These are phyloP conservation scores for Phrynosoma blainvillii DNA, from an alignment of 2,113 vertebrate genomes.

Conservation along the genomic window DNA sequence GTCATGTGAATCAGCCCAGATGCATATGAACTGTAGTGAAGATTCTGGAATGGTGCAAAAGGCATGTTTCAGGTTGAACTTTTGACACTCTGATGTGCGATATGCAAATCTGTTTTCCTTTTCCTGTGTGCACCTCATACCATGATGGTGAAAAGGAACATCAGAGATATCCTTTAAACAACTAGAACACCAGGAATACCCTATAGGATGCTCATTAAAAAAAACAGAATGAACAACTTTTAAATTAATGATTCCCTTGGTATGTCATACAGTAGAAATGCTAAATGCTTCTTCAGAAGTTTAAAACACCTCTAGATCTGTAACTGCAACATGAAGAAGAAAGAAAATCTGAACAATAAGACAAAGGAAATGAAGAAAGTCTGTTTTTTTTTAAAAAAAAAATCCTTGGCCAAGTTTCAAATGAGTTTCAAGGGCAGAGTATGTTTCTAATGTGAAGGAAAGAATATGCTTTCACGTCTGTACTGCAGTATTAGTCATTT, in stretches of 20 bases:
- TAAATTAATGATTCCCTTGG: background rate
- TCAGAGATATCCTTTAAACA: background rate
- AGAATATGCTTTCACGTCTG: constrained; percentile 27
- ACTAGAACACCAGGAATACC: background rate
- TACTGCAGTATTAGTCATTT: constrained; percentile 18
- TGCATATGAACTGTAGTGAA: background rate
- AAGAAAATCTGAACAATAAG: background rate
- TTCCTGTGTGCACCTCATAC: background rate
- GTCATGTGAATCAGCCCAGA: background rate
- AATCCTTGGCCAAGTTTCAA: background rate
- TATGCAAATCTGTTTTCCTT: background rate
- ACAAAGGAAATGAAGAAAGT: background rate
- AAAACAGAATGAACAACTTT: background rate
- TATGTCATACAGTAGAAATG: background rate
- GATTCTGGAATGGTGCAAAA: background rate
- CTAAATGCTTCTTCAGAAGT: background rate
- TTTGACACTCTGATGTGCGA: background rate
- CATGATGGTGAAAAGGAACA: background rate
- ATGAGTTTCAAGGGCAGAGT: constrained; percentile 20
- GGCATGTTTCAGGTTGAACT: background rate
- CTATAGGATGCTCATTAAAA: background rate
- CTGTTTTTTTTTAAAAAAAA: background rate
- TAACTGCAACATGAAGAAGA: constrained; percentile 6
- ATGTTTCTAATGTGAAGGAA: background rate
- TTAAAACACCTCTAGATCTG: fast-evolving